These are phyloP conservation scores for Irena cyanogastra DNA, from an alignment of 2,113 vertebrate genomes.

Conservation along the genomic window DNA sequence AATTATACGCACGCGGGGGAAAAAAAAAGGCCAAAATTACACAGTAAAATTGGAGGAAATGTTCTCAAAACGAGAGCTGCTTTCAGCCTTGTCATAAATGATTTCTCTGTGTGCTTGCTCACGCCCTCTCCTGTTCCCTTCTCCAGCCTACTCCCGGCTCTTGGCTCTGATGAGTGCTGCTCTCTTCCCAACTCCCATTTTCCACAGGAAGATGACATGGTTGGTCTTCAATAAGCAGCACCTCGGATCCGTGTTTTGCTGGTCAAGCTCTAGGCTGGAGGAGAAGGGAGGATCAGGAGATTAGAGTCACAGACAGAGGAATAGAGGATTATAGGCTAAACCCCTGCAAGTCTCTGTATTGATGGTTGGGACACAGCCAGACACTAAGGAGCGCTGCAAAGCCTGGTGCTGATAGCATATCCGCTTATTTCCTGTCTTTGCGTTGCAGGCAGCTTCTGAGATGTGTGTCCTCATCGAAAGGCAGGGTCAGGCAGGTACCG, in stretches of 20 bases:
- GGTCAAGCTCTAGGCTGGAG: conserved; percentile 24
- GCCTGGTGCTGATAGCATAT: conserved; percentile 45
- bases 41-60: not conserved
- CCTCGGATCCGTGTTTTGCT: not conserved
- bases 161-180: not conserved
- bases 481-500: conserved; percentile 21
- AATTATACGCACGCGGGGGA: not conserved
- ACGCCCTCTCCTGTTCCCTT: conserved; percentile 49
- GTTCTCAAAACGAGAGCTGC: not conserved
- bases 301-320: conserved; percentile 56
- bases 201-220: conserved; percentile 6
- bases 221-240: not conserved
- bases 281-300: conserved; percentile 36
- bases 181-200: not conserved
- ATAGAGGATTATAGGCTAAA: conserved; percentile 50
- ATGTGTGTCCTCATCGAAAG: conserved; percentile 8
- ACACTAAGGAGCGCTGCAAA: conserved; percentile 12
- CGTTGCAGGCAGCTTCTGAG: conserved; percentile 5
- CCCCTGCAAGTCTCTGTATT: conserved; percentile 43
- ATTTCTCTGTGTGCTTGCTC: conserved; percentile 37
- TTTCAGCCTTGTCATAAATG: not conserved
- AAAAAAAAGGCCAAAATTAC: not conserved
- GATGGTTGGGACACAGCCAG: conserved; percentile 48
- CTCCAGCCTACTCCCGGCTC: not conserved
- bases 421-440: conserved; percentile 42